Evolutionary conservation across 2,888 invertebrate species (phyloP).

Genomic region (Microplitis deprimator): DNA sequence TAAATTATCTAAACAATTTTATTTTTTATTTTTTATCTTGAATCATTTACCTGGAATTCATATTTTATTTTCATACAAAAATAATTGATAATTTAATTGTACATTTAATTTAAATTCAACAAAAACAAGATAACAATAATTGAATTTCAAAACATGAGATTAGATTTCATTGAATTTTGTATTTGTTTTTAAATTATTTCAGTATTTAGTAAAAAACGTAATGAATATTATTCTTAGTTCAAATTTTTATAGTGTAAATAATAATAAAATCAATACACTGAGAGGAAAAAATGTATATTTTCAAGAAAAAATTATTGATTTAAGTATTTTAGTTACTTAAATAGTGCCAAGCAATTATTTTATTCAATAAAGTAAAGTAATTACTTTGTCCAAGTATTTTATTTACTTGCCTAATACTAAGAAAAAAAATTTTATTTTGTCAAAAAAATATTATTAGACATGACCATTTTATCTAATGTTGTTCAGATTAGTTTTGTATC

Average conservation of each 20-base stretch:
- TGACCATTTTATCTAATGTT: too few relatives aligned
- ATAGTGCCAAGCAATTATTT: too few relatives aligned
- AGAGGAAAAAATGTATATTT: too few relatives aligned
- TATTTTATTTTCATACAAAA: neutral
- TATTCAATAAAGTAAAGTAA: too few relatives aligned
- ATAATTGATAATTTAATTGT: neutral
- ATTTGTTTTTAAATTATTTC: neutral
- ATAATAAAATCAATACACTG: neutral
- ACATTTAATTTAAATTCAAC: neutral
- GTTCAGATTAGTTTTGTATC: too few relatives aligned
- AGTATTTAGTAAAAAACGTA: too few relatives aligned
- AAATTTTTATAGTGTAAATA: neutral
- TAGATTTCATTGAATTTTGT: neutral
- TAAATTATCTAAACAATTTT: neutral
- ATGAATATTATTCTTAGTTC: neutral
- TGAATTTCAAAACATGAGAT: neutral
- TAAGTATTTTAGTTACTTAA: too few relatives aligned
- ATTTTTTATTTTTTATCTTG: neutral
- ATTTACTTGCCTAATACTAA: too few relatives aligned
- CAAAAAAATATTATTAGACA: too few relatives aligned
- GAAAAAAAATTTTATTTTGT: too few relatives aligned
- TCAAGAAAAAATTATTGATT: too few relatives aligned
- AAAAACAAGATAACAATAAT: constrained; percentile 7
- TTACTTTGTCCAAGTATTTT: too few relatives aligned
- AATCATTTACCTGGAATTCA: neutral